These are phyloP conservation scores for Scaptomyza polygonia DNA, from an alignment of 2,888 invertebrate genomes.

Conservation along the genomic window DNA sequence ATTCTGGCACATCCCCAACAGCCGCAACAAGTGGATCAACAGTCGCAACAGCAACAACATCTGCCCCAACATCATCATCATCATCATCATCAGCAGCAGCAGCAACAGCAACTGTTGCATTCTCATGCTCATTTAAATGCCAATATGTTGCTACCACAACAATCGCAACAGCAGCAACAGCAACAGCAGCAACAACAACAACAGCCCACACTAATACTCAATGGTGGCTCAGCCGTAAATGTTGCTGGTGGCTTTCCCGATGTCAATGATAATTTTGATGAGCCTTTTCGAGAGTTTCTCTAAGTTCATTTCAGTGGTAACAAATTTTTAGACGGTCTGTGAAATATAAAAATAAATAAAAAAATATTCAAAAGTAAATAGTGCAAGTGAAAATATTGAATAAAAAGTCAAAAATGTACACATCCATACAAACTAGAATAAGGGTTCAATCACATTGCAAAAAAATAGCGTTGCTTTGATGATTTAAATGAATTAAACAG, in stretches of 20 bases:
- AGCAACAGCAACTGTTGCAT: constrained; percentile 61
- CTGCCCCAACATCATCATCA: constrained; percentile 50
- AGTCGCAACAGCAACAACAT: constrained; percentile 56
- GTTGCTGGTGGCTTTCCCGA: constrained; percentile 65
- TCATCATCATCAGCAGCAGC: constrained; percentile 60
- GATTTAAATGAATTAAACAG: not conserved
- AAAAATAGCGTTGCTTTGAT: not conserved
- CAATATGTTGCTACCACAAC: constrained; percentile 64
- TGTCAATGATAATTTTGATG: constrained; percentile 82
- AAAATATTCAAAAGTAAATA: not conserved
- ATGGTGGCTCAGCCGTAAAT: constrained; percentile 49
- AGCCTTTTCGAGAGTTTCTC: constrained; percentile 83
- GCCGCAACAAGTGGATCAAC: constrained; percentile 54
- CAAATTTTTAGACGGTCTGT: constrained; percentile 33
- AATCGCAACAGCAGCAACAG: constrained; percentile 31
- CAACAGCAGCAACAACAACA: constrained; percentile 32
- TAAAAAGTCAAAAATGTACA: too few relatives aligned
- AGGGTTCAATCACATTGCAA: too few relatives aligned
- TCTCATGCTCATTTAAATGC: constrained; percentile 57
- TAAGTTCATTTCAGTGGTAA: constrained; percentile 58
- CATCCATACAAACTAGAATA: too few relatives aligned
- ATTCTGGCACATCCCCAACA: constrained; percentile 55
- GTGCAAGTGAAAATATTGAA: not conserved
- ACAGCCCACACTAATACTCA: constrained; percentile 68
- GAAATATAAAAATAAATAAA: not conserved